Base-by-base conservation (phyloP, 2,797 vertebrate genomes). In the Dipus sagitta region DNA sequence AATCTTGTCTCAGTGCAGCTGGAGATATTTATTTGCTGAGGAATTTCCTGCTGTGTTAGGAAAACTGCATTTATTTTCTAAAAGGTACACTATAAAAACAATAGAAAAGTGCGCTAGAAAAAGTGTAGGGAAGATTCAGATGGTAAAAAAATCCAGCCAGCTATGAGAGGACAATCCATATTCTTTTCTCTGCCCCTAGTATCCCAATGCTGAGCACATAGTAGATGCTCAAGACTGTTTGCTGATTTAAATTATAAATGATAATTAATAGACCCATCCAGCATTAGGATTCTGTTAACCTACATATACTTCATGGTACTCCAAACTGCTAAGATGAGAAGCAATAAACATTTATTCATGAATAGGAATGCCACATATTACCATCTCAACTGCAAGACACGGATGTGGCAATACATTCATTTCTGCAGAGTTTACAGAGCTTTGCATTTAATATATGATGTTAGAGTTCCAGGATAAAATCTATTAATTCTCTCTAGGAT, bases 181-280 rank as follows among this genome's bases (percentile, higher is more conserved):
- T 90, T 93, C 7, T 92, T 87, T 92, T 93, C 30, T 88, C 64
- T 89, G 60, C 60, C 72, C 12, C 42, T 24, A 88, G 13, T 90
- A 80, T 88, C 32, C n/a, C 70, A 94, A 17, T 67, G 32, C 54
- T 83, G 79, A 93, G 83, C 34, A 88, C 52, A 85, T n/a, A 95
- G 47, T 94, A 96, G 67, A 72, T 81, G 18, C 65, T 94, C 86
- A 94, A 86, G 92, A 84, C 90, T 83, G 11, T 94, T 92, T 91
- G 81, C 86, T 82, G 38, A 90, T 26, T 93, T n/a, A 4, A 91
- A 92, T 79, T 79, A 86, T 71, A 92, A 84, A 82, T 74, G 17
- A 92, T 91, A 78, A 67, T 70, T 87, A 94, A 90, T 12, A 60
- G 28, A 78, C 2, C 20, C 32, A 18, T 88, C 42, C 65, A 86